phyloP scores from a whole-genome alignment of 2,113 vertebrate genomes.

The Litocranius walleri region DNA sequence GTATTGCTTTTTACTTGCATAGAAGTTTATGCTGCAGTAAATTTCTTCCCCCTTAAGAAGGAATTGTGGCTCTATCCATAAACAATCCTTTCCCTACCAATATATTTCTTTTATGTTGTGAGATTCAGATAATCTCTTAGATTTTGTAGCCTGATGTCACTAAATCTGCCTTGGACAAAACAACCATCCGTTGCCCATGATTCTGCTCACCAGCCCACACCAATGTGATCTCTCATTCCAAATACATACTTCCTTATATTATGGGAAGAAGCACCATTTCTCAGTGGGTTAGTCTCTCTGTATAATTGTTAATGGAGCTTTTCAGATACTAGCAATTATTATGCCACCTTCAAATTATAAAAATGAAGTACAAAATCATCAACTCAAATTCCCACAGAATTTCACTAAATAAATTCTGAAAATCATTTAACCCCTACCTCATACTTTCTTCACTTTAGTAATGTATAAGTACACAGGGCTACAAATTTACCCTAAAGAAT shows the following conservation, averaged over 20 bases:
- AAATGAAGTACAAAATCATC: constrained; percentile 58
- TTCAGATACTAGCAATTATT: constrained; percentile 63
- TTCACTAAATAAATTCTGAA: constrained; percentile 47
- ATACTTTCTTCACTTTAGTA: not conserved
- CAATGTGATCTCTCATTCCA: not conserved
- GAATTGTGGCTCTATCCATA: not conserved
- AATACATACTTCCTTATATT: constrained; percentile 49
- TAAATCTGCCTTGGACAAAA: not conserved
- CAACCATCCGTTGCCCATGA: not conserved
- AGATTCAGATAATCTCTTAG: not conserved
- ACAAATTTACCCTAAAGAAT: not conserved
- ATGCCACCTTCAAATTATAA: constrained; percentile 46
- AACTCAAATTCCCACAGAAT: constrained; percentile 57
- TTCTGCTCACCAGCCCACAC: not conserved
- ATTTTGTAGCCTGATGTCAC: not conserved
- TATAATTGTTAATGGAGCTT: constrained; percentile 65
- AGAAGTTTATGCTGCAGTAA: not conserved
- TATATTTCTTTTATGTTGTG: not conserved
- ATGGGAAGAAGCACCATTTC: constrained; percentile 42
- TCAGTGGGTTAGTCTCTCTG: constrained; percentile 55
- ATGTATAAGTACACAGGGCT: not conserved
- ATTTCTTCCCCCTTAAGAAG: not conserved
- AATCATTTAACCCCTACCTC: not conserved
- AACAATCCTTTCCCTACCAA: not conserved
- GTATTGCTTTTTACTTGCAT: not conserved